Percentiles rank a stretch among this genome's conserved stretches.
phyloP scores from a whole-genome alignment of 2,797 vertebrate genomes.

The Rallus crepitans region DNA sequence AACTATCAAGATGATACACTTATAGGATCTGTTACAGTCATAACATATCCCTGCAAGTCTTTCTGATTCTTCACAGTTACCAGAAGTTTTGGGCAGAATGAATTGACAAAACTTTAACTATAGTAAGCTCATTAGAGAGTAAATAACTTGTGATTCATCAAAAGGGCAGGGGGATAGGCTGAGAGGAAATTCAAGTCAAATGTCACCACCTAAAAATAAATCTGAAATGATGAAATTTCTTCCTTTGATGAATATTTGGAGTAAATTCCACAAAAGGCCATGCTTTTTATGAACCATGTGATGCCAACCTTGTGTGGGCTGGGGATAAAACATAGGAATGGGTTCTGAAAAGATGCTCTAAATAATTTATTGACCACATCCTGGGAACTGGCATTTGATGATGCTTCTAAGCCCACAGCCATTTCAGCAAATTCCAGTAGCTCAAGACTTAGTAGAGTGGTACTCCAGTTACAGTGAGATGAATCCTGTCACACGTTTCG shows the following conservation, averaged over 20 bases:
- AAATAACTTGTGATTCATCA: slow-evolving; percentile 52
- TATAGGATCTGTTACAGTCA: background rate
- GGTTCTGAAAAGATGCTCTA: slow-evolving; percentile 30
- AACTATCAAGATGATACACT: background rate
- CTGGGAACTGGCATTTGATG: slow-evolving; percentile 21
- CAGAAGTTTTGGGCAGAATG: background rate
- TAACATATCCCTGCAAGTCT: background rate
- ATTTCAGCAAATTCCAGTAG: slow-evolving; percentile 47
- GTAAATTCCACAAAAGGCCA: slow-evolving; percentile 18
- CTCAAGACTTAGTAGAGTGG: background rate
- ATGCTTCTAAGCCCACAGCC: slow-evolving; percentile 15
- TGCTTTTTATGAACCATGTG: background rate
- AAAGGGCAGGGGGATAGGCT: slow-evolving; percentile 20
- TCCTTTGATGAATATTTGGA: slow-evolving; percentile 37
- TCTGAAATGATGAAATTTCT: slow-evolving; percentile 34
- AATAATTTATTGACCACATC: slow-evolving; percentile 40
- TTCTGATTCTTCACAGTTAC: background rate
- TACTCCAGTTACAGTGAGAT: slow-evolving; percentile 38
- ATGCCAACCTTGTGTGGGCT: slow-evolving; percentile 14
- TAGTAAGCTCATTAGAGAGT: background rate
- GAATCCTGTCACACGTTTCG: background rate
- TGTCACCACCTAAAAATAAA: slow-evolving; percentile 59
- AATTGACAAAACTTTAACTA: background rate
- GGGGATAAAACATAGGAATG: background rate
- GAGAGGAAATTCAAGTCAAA: slow-evolving; percentile 56